Conservation (phyloP, 2,888 invertebrate species). For the Caenorhabditis macrosperma region DNA sequence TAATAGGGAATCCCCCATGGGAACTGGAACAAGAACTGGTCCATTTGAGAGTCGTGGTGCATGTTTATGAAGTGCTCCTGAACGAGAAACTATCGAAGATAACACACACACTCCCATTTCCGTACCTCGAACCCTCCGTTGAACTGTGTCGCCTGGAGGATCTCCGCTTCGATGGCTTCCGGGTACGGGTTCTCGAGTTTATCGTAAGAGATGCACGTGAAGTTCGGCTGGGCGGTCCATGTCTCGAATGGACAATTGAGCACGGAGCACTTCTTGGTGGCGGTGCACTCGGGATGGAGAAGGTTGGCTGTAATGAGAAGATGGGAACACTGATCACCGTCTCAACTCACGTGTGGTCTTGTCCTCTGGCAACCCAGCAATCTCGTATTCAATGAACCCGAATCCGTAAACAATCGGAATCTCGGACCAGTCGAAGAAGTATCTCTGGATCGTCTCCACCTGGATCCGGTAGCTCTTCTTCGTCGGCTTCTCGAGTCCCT, state of each 20-base stretch:
- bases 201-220: slow-evolving; percentile 70
- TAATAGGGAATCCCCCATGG: slow-evolving; percentile 77
- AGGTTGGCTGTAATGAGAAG: slow-evolving; percentile 65
- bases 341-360: slow-evolving; percentile 47
- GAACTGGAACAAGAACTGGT: slow-evolving; percentile 71
- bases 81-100: neutral
- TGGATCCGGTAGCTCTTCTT: slow-evolving; percentile 65
- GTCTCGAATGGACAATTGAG: slow-evolving; percentile 74
- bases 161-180: slow-evolving; percentile 56
- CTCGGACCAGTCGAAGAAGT: slow-evolving; percentile 69
- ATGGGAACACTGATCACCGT: neutral
- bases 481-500: slow-evolving; percentile 63
- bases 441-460: slow-evolving; percentile 60
- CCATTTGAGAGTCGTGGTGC: slow-evolving; percentile 76
- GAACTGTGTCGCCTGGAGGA: slow-evolving; percentile 56
- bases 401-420: slow-evolving; percentile 69
- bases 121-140: slow-evolving; percentile 58
- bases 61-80: slow-evolving; percentile 77
- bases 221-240: slow-evolving; percentile 63
- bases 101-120: too few relatives aligned
- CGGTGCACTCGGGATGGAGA: slow-evolving; percentile 66
- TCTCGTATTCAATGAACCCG: slow-evolving; percentile 73
- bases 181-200: slow-evolving; percentile 56
- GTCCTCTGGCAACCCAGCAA: slow-evolving; percentile 44
- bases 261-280: slow-evolving; percentile 60